Conservation (phyloP, 2,888 invertebrate genomes). For the Sarcophaga subvicina region DNA sequence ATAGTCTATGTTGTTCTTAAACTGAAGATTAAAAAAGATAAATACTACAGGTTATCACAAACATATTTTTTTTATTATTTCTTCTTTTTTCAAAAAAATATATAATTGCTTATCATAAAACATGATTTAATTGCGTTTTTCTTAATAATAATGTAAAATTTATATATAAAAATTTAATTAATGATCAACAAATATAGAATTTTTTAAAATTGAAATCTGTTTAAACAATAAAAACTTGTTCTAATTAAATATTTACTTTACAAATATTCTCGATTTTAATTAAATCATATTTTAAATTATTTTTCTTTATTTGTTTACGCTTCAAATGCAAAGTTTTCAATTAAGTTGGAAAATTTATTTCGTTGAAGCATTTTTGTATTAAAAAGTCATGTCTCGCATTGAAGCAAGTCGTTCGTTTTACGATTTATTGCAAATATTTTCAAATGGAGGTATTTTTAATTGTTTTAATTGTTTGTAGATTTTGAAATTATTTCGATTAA, state of each 20-base stretch:
- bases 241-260: slow-evolving; percentile 5
- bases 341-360: slow-evolving; percentile 12
- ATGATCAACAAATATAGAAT: neutral
- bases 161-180: slow-evolving; percentile 8
- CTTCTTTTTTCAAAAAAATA: no score
- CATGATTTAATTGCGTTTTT: neutral
- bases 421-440: slow-evolving; percentile 64
- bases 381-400: slow-evolving; percentile 44
- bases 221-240: neutral
- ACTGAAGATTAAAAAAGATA: no score
- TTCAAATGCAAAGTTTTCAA: neutral
- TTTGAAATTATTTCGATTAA: neutral
- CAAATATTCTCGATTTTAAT: neutral
- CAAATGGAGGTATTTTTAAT: slow-evolving; percentile 59
- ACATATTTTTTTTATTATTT: neutral
- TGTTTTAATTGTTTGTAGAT: neutral
- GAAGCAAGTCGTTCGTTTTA: slow-evolving; percentile 64
- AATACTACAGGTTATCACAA: neutral
- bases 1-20: no score
- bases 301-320: neutral
- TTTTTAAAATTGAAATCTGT: neutral
- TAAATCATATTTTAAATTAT: slow-evolving; percentile 1
- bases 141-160: neutral
- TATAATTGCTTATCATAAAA: neutral
- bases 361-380: neutral